Evolutionary conservation across 1,140 invertebrate species (phyloP).

Genomic region (Vanessa atalanta): DNA sequence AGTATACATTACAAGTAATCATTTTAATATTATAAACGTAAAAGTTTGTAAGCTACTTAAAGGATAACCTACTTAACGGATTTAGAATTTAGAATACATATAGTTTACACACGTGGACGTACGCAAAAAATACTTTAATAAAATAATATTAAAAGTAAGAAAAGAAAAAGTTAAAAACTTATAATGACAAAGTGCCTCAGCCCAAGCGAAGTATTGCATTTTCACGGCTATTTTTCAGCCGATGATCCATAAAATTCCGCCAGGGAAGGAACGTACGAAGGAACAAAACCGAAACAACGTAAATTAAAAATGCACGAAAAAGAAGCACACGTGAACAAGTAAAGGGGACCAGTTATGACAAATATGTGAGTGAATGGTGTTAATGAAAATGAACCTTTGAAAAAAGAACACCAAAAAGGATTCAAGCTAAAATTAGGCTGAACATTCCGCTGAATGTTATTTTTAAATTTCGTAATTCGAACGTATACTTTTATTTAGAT

Average conservation of each 20-base stretch:
- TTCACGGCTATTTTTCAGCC: slow-evolving; percentile 38
- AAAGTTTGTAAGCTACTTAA: too few relatives aligned
- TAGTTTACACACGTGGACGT: too few relatives aligned
- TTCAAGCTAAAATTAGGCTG: not conserved
- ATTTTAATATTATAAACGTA: too few relatives aligned
- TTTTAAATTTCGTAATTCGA: not conserved
- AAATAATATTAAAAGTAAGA: not conserved
- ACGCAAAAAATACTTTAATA: too few relatives aligned
- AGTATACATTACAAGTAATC: too few relatives aligned
- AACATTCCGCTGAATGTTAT: not conserved
- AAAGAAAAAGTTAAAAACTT: slow-evolving; percentile 8
- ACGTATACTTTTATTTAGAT: not conserved
- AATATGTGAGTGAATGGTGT: slow-evolving; percentile 77
- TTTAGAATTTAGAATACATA: too few relatives aligned
- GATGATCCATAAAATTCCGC: slow-evolving; percentile 47
- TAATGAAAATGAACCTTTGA: slow-evolving; percentile 77
- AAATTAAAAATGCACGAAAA: slow-evolving; percentile 78
- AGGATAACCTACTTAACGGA: too few relatives aligned
- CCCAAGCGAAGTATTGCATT: slow-evolving; percentile 19
- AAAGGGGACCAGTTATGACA: slow-evolving; percentile 72
- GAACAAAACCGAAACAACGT: slow-evolving; percentile 69
- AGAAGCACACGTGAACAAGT: slow-evolving; percentile 48
- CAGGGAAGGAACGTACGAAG: slow-evolving; percentile 54
- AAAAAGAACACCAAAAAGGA: slow-evolving; percentile 37
- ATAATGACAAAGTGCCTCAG: slow-evolving; percentile 20